Base-by-base conservation (phyloP, 2,888 invertebrate genomes). In the Helleia helle region DNA sequence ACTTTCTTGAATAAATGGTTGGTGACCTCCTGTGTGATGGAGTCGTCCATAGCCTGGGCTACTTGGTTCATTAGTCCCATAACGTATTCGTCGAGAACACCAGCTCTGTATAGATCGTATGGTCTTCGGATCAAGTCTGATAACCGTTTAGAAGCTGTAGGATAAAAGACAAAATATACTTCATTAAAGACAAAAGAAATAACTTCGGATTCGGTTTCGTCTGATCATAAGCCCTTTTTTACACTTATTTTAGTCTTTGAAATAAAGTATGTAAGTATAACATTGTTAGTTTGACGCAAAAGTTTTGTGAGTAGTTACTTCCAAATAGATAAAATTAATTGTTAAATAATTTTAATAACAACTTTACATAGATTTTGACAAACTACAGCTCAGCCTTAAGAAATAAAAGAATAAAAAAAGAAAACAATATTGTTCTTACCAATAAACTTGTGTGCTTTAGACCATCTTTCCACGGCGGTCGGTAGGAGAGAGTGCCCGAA, bases 21-120 rank as follows among this genome's bases (percentile, higher is more conserved):
- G 25, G 96, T 96, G 1, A 96, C 95, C 87, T 95, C 89, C 58
- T 90, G 90, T 0, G 96, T 96, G 51, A 96, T 94, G 0, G 95
- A 95, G 68, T 96, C 95, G 67, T 96, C 96, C 94, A 96, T 95
- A 62, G 95, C 95, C 72, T 96, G 95, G 1, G 96, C 95, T 13
- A 95, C 95, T 85, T 96, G 96, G 71, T 96, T 96, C 91, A 95
- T 93, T 49, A 96, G 79, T 25, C 96, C 96, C 93, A 95, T 94
- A 24, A 96, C 89, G 65, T 96, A 96, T 74, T 96, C 95, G 65
- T 96, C 96, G 18, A 96, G 79, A 2, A 95, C 93, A 41, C 96
- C 95, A 11, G 96, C 94, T 60, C 95, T 88, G 75, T 96, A 96
- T 50, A 96, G 81, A 71, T 96, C 95, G 66, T 92, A 95, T 0